Evolutionary conservation across 2,113 vertebrate species (phyloP), one percentile per base, ranked within the genome.

Genomic region (Phrynosoma blainvillii): DNA sequence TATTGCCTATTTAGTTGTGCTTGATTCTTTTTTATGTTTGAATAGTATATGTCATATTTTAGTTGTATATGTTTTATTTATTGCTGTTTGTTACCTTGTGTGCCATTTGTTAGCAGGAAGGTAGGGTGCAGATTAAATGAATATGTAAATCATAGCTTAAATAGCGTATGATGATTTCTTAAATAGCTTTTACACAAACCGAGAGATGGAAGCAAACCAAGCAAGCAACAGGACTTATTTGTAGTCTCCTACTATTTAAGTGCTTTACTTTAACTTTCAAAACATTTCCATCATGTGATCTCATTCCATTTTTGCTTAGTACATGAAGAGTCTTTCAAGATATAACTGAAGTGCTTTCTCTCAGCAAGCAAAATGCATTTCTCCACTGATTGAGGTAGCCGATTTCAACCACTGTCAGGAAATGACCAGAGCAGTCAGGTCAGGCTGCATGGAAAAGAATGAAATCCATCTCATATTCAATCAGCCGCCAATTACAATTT

Each of bases 401-500:
- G 89, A 0, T 93, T 96, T 87, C 89, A 93, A 82, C 68, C 66
- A 90, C 59, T 92, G 88, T 80, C 87, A 96, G 91, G 88, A 95
- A 96, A 95, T 95, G 94, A 91, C 92, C 94, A 90, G 70, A 75
- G 77, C 92, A 95, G 90, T 89, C 87, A 89, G 92, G 84, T 91
- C 84, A 95, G 88, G 95, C 88, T 79, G 82, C 79, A 75, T 90
- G 92, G 21, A 91, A 91, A 93, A 95, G 85, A 95, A 94, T 88
- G 73, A 93, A 93, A 89, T 84, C 92, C 62, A 79, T 56, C 88
- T 94, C 82, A 80, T 27, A 87, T 92, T 91, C 88, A 96, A 91
- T 96, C 95, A 96, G 92, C 42, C 81, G 71, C 89, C 94, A 96
- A 95, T 93, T 96, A 95, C 66, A 93, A 90, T 93, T 95, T 95